These are phyloP conservation scores for Serilophus lunatus DNA, from an alignment of 2,113 vertebrate genomes.

Conservation along the genomic window DNA sequence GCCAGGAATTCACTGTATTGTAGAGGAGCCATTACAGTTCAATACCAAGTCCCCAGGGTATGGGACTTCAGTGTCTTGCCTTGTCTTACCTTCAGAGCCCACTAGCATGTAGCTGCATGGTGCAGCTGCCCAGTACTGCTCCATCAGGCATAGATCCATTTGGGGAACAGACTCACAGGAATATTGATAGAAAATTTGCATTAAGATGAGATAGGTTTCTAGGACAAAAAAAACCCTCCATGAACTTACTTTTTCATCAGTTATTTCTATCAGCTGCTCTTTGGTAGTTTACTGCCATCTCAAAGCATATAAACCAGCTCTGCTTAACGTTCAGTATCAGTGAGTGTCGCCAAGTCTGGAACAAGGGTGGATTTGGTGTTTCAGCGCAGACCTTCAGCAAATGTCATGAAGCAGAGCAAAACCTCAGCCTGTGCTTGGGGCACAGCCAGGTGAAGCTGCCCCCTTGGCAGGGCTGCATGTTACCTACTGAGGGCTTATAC, in stretches of 20 bases:
- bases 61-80: not conserved
- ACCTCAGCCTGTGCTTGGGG: rapidly evolving
- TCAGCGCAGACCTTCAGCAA: not conserved
- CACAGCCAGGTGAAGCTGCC: not conserved
- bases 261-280: not conserved
- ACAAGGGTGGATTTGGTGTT: not conserved
- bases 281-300: not conserved
- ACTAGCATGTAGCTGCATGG: rapidly evolving
- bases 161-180: not conserved
- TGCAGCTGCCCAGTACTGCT: not conserved
- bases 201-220: not conserved
- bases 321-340: not conserved
- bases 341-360: not conserved
- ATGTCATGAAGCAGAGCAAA: not conserved
- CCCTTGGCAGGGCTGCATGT: not conserved
- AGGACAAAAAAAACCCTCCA: not conserved
- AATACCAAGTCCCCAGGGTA: not conserved
- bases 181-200: not conserved
- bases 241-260: not conserved
- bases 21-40: not conserved
- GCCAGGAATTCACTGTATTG: not conserved
- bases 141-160: not conserved
- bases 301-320: not conserved
- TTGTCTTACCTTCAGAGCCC: not conserved
- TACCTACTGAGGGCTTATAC: not conserved